Evolutionary conservation across 2,888 invertebrate species (phyloP).

Genomic region (Emmelina monodactyla): DNA sequence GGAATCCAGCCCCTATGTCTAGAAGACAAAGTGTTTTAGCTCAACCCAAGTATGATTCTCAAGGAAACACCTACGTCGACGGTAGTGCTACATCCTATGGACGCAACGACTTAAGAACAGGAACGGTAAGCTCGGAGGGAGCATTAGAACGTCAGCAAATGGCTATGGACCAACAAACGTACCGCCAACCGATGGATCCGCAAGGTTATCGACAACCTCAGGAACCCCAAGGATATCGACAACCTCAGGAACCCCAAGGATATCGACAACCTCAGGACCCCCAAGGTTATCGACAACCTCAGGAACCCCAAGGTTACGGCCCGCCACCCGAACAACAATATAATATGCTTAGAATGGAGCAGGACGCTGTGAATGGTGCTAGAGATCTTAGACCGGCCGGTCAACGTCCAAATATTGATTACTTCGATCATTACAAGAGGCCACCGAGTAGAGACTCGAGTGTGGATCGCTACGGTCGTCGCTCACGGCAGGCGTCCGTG

Average conservation of each 20-base stretch:
- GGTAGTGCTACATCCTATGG: slow-evolving; percentile 30
- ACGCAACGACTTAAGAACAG: slow-evolving; percentile 42
- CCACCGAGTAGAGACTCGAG: slow-evolving; percentile 89
- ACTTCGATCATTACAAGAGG: slow-evolving; percentile 93
- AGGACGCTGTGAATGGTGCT: slow-evolving; percentile 39
- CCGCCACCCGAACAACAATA: slow-evolving; percentile 39
- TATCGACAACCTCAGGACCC: slow-evolving; percentile 32
- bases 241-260: slow-evolving; percentile 33
- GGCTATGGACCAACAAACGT: slow-evolving; percentile 30
- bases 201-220: slow-evolving; percentile 38
- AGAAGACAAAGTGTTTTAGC: slow-evolving; percentile 48
- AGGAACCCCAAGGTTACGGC: too few relatives aligned
- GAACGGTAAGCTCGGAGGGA: slow-evolving; percentile 47
- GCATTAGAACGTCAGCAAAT: slow-evolving; percentile 30
- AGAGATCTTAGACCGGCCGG: slow-evolving; percentile 44
- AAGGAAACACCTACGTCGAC: slow-evolving; percentile 35
- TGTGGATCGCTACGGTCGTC: slow-evolving; percentile 80
- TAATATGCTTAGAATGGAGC: slow-evolving; percentile 32
- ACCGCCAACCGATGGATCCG: slow-evolving; percentile 30
- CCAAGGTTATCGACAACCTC: slow-evolving; percentile 49
- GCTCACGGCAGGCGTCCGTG: slow-evolving; percentile 82
- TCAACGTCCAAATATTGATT: slow-evolving; percentile 78
- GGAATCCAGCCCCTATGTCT: slow-evolving; percentile 33
- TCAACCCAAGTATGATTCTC: slow-evolving; percentile 39
- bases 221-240: slow-evolving; percentile 59